These are phyloP conservation scores for Microtus obscurus DNA, from an alignment of 2,797 vertebrate genomes.

Conservation along the genomic window DNA sequence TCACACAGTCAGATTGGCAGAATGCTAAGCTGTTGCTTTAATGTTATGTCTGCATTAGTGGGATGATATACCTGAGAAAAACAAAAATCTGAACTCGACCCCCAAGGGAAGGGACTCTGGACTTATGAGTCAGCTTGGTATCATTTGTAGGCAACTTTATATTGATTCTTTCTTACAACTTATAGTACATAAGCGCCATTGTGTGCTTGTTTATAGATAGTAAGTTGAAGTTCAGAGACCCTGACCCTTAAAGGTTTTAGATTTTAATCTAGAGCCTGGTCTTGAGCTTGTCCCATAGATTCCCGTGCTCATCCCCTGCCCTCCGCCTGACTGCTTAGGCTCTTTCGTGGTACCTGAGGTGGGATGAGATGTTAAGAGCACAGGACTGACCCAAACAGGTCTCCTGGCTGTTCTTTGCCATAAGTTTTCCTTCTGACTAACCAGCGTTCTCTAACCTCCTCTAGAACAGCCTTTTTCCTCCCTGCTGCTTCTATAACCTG, in stretches of 20 bases:
- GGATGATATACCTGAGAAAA: not conserved
- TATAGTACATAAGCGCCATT: not conserved
- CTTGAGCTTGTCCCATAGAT: not conserved
- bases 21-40: constrained; percentile 25
- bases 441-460: not conserved
- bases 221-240: constrained; percentile 41
- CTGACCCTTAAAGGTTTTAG: not conserved
- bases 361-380: not conserved
- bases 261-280: constrained; percentile 21
- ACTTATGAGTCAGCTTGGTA: not conserved
- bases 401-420: not conserved
- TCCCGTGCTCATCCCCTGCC: not conserved
- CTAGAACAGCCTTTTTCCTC: not conserved
- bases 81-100: constrained; percentile 50
- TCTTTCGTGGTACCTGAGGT: not conserved
- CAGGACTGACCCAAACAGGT: not conserved
- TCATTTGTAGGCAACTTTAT: not conserved
- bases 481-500: not conserved
- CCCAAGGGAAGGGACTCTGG: not conserved
- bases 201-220: constrained; percentile 9
- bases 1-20: not conserved
- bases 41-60: constrained; percentile 17
- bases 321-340: not conserved
- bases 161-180: constrained; percentile 12
- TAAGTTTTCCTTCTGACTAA: not conserved